Evolutionary conservation across 2,888 invertebrate genomes (phyloP), one percentile per base, ranked within the genome.

Genomic region (Cheilosia scutellata): DNA sequence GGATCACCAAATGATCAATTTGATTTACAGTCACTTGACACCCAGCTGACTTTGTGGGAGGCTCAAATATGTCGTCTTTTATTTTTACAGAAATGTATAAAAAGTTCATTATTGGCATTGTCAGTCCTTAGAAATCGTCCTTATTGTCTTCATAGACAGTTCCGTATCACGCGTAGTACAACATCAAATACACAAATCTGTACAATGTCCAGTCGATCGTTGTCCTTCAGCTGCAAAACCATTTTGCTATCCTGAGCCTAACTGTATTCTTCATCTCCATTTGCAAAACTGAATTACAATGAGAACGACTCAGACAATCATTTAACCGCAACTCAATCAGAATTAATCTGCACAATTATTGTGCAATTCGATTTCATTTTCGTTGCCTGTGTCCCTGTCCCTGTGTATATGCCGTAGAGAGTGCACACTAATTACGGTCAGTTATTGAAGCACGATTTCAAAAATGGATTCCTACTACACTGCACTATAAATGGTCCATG

Each of bases 341-440:
- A 86, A 77, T 82, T 86, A 77, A 86, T 86, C 29, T 72, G 37
- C 68, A 60, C 42, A 86, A 82, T 82, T 86, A 86, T 72, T 77
- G 42, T 63, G 42, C 76, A 82, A 82, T 82, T 62, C 57, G 9
- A 63, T 72, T 82, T 51, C 29, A 65, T 51, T 40, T 66, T n/a
- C 44, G 16, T 20, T 44, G 16, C 29, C 9, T 44, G 25, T 51
- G 31, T 42, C 20, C 20, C 11, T 27, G 9, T 47, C 6, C 55
- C 16, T 44, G 16, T 47, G 20, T 60, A 0, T 27, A 1, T 72
- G 47, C 74, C 63, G 37, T 68, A 70, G 68, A 72, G 44, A 53
- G 79, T 72, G 29, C 51, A 77, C 44, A 68, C 82, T 49, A 82
- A 86, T 86, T 71, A 86, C 71, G 27, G 58, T n/a, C 66, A 82